Percentiles rank a stretch among this genome's conserved stretches.
phyloP scores from a whole-genome alignment of 2,888 invertebrate species.

The Phyto melanocephala region DNA sequence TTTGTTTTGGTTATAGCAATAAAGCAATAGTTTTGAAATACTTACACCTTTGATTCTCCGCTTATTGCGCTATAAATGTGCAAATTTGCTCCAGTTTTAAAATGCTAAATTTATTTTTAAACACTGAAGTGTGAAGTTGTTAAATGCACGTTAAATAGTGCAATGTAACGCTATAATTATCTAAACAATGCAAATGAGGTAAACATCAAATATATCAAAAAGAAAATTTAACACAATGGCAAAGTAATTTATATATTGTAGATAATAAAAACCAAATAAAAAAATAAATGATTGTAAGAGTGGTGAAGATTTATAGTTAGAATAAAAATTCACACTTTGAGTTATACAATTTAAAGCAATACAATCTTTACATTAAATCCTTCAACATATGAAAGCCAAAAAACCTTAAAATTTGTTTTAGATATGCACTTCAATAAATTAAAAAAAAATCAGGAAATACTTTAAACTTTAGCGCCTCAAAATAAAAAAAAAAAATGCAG shows the following conservation, averaged over 20 bases:
- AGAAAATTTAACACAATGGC: background rate
- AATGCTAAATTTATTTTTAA: background rate
- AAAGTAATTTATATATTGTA: background rate
- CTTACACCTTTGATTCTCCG: too few relatives aligned
- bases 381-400: too few relatives aligned
- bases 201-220: too few relatives aligned
- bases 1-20: too few relatives aligned
- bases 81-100: background rate
- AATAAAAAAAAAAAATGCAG: background rate
- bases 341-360: background rate
- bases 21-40: too few relatives aligned
- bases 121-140: constrained; percentile 13
- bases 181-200: background rate
- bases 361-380: background rate
- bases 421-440: background rate
- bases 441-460: background rate
- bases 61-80: too few relatives aligned
- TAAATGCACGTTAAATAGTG: background rate
- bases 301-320: background rate
- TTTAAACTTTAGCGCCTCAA: background rate
- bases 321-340: background rate
- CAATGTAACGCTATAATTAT: background rate
- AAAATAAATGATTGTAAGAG: background rate
- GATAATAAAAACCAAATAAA: background rate
- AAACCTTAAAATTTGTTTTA: constrained; percentile 1